phyloP scores from a whole-genome alignment of 2,888 invertebrate genomes.

The Mechanitis mazaeus region DNA sequence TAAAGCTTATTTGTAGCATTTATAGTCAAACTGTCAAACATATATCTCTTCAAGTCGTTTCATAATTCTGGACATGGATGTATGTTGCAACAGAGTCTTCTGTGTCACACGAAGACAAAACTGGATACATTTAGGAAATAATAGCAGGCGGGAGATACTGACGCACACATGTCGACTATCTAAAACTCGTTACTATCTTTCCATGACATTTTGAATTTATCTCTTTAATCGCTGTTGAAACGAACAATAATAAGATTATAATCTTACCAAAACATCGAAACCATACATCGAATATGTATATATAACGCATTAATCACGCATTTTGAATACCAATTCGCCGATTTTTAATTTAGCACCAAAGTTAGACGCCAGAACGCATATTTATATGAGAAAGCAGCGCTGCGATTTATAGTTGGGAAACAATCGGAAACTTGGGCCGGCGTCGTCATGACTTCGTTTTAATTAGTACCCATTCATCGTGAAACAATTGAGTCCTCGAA shows the following conservation, averaged over 20 bases:
- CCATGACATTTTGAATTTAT: conserved; percentile 63
- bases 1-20: conserved; percentile 30
- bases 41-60: conserved; percentile 57
- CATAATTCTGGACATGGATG: conserved; percentile 64
- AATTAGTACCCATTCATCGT: conserved; percentile 77
- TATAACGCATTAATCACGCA: conserved; percentile 32
- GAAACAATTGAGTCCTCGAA: conserved; percentile 72
- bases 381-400: conserved; percentile 65
- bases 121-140: conserved; percentile 57
- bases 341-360: conserved; percentile 71
- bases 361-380: conserved; percentile 53
- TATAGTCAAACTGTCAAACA: conserved; percentile 49
- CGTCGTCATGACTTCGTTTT: conserved; percentile 74
- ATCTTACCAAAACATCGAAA: background rate
- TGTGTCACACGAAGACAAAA: conserved; percentile 36
- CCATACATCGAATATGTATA: background rate
- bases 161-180: conserved; percentile 65
- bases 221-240: conserved; percentile 43
- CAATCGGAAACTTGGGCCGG: conserved; percentile 70
- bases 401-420: conserved; percentile 71
- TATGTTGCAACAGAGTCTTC: conserved; percentile 42
- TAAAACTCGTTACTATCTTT: conserved; percentile 60
- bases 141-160: conserved; percentile 43
- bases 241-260: background rate
- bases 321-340: conserved; percentile 46